A percentile compares a stretch with the other conserved stretches of the same genome.
Evolutionary conservation across 30 jellyfish, hydroid and myxozoan genomes (phyloP).

Genomic region (Catostylus mosaicus): DNA sequence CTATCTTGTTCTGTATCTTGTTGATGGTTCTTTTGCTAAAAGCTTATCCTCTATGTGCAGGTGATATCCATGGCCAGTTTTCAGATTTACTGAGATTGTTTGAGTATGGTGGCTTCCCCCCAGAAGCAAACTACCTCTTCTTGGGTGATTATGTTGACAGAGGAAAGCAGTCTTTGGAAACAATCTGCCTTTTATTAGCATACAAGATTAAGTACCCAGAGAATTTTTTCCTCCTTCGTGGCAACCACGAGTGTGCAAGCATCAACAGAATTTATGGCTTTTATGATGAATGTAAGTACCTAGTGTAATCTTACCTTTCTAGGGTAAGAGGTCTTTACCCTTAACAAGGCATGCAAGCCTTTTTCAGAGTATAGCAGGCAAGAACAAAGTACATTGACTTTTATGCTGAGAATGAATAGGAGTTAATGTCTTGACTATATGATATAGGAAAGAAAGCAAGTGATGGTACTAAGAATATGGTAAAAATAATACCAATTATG

Average conservation of each 20-base stretch:
- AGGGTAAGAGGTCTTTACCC: no score
- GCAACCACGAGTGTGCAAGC: constrained; percentile 99
- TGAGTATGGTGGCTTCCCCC: constrained; percentile 99
- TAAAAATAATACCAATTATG: no score
- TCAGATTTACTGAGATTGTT: constrained; percentile 94
- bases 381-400: no score
- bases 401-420: no score
- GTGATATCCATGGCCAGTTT: constrained; percentile 99
- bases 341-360: no score
- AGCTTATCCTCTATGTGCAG: constrained; percentile 67
- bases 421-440: no score
- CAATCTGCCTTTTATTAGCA: constrained; percentile 97
- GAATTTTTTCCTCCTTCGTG: constrained; percentile 97
- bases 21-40: no score
- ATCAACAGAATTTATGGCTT: constrained; percentile 99
- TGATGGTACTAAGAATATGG: no score
- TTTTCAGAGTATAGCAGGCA: no score
- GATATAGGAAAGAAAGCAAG: no score
- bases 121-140: constrained; percentile 98
- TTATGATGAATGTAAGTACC: constrained; percentile 96
- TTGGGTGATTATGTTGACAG: constrained; percentile 99
- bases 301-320: no score
- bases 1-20: no score
- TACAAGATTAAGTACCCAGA: constrained; percentile 99
- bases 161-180: constrained; percentile 99